Percentiles rank a stretch among this genome's conserved stretches.
phyloP scores from a whole-genome alignment of 2,113 vertebrate species.

The Sporophila hypoxantha region DNA sequence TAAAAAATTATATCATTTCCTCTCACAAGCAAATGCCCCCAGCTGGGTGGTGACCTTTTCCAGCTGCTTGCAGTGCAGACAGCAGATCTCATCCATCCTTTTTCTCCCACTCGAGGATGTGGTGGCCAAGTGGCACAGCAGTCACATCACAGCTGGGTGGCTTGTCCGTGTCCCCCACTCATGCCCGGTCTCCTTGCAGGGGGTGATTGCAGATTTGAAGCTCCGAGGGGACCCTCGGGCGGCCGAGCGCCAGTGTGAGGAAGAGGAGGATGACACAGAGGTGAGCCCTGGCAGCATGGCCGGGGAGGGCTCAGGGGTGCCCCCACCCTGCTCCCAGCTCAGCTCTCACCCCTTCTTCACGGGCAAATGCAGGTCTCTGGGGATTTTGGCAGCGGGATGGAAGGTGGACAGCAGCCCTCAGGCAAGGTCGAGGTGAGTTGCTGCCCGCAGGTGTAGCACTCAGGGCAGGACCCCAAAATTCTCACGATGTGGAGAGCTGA shows the following conservation, averaged over 20 bases:
- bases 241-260: slow-evolving; percentile 80
- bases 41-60: not conserved
- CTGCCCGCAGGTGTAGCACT: rapidly evolving
- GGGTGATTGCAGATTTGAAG: slow-evolving; percentile 81
- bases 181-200: slow-evolving; percentile 56
- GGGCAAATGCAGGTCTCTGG: slow-evolving; percentile 71
- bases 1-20: not conserved
- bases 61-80: not conserved
- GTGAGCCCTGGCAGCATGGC: slow-evolving; percentile 57
- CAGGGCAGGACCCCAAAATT: not conserved
- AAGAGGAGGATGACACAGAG: slow-evolving; percentile 82
- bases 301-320: rapidly evolving
- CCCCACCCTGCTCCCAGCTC: rapidly evolving
- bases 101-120: rapidly evolving
- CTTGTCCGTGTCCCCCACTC: rapidly evolving
- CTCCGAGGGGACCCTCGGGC: slow-evolving; percentile 76
- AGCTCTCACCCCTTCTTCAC: not conserved
- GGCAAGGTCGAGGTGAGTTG: slow-evolving; percentile 31
- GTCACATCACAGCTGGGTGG: not conserved
- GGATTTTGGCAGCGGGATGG: slow-evolving; percentile 80
- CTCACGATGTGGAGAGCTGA: not conserved
- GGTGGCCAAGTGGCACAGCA: rapidly evolving
- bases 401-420: not conserved
- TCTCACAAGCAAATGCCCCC: not conserved
- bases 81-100: not conserved